Evolutionary conservation across 2,888 invertebrate genomes (phyloP), one percentile per base, ranked within the genome.

Genomic region (Calameuta pallipes): DNA sequence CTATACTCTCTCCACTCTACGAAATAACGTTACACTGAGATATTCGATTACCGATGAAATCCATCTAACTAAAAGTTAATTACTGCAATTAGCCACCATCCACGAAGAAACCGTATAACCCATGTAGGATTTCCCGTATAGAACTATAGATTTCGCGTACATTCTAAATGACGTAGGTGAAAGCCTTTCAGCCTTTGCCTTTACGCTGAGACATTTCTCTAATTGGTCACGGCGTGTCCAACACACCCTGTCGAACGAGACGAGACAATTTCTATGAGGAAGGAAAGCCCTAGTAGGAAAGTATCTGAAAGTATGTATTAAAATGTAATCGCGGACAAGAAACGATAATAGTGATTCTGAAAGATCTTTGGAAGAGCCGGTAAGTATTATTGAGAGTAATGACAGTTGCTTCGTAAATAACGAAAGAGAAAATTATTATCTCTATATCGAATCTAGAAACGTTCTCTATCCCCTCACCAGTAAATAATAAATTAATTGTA

Each of bases 341-440:
- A 9, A 71, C 71, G 31, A 71, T 34, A 71, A 71, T 71, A 23
- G 56, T 23, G 1, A 23, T 56, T 56, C 23, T 9, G 15, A 23
- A 56, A 56, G 56, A 56, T 56, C 56, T 56, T 56, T 13, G 31
- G 71, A 68, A 36, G 69, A 83, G 73, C 13, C 34, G 80, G 81
- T 82, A 83, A 84, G 84, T 79, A 78, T n/a, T n/a, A 79, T 71
- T 81, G 80, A 78, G 82, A 76, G 80, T 85, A 86, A 86, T 86
- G 80, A 85, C 78, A 69, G 75, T 73, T 77, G 78, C 80, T 81
- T 82, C 73, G 76, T 78, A 76, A 76, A 75, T 87, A 87, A 87
- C 82, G 82, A 86, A 83, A 83, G 83, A 84, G 84, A 86, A 84
- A 83, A 80, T 80, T 76, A 71, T 30, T 71, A 33, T 71, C 71